phyloP scores from a whole-genome alignment of 2,113 vertebrate genomes.

The Chamaetylas fuelleborni region DNA sequence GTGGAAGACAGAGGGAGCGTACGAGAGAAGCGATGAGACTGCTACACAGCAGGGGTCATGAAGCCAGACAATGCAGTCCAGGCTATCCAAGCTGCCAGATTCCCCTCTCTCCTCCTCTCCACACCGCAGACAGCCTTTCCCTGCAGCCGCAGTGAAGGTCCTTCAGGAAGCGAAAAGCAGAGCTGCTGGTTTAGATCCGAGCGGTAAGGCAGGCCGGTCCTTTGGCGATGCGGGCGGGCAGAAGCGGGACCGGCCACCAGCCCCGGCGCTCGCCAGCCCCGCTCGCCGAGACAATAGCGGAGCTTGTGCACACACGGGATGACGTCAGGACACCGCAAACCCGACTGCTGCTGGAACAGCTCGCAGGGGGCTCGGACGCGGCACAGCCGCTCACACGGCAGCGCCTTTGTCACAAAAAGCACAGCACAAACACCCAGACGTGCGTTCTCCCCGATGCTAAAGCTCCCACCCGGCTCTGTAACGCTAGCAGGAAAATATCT shows the following conservation, averaged over 20 bases:
- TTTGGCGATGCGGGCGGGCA: conserved; percentile 22
- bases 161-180: conserved; percentile 47
- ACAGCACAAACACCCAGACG: conserved; percentile 62
- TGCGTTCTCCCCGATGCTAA: background rate
- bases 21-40: conserved; percentile 81
- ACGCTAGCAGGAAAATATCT: background rate
- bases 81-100: conserved; percentile 84
- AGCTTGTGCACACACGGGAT: conserved; percentile 83
- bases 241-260: conserved; percentile 64
- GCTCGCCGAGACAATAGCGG: conserved; percentile 89
- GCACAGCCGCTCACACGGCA: conserved; percentile 65
- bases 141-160: conserved; percentile 53
- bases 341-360: conserved; percentile 51
- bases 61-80: conserved; percentile 90
- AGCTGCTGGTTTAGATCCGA: conserved; percentile 71
- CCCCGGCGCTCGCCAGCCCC: conserved; percentile 77
- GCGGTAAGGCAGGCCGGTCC: conserved; percentile 35
- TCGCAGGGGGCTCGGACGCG: conserved; percentile 42
- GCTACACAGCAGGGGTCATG: conserved; percentile 92
- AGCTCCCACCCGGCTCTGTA: background rate
- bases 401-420: conserved; percentile 78
- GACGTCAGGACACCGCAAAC: conserved; percentile 87
- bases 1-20: conserved; percentile 59
- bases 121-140: conserved; percentile 63
- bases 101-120: conserved; percentile 76